Conservation (phyloP, 1,140 invertebrate species). For the Phenacoccus solenopsis region DNA sequence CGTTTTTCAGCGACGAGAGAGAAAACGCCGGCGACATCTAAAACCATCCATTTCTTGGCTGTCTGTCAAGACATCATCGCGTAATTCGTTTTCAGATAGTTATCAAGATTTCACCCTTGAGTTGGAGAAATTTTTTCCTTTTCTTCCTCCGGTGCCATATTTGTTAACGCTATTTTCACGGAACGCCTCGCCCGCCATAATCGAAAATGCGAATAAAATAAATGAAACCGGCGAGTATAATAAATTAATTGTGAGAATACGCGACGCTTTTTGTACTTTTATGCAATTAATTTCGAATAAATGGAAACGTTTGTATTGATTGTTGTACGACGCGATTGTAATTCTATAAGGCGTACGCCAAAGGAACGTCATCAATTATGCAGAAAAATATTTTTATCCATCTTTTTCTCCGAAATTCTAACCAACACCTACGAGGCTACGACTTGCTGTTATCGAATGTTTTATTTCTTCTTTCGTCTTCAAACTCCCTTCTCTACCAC, state of each 20-base stretch:
- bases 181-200: neutral
- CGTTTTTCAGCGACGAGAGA: neutral
- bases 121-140: neutral
- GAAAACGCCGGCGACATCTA: neutral
- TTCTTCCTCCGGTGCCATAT: neutral
- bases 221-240: neutral
- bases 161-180: neutral
- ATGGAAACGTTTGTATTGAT: neutral
- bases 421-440: too few relatives aligned
- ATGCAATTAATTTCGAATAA: neutral
- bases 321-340: neutral
- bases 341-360: neutral
- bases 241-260: neutral
- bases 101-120: conserved; percentile 1
- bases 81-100: neutral
- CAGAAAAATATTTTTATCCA: neutral
- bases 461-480: too few relatives aligned
- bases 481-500: too few relatives aligned
- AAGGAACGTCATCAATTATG: neutral
- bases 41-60: conserved; percentile 1
- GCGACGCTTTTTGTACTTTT: neutral
- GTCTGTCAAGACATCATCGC: neutral
- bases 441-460: too few relatives aligned
- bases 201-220: neutral
- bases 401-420: too few relatives aligned